A percentile compares a stretch with the other conserved stretches of the same genome.
Evolutionary conservation across 2,797 vertebrate genomes (phyloP).

Genomic region (Xenopus petersii): DNA sequence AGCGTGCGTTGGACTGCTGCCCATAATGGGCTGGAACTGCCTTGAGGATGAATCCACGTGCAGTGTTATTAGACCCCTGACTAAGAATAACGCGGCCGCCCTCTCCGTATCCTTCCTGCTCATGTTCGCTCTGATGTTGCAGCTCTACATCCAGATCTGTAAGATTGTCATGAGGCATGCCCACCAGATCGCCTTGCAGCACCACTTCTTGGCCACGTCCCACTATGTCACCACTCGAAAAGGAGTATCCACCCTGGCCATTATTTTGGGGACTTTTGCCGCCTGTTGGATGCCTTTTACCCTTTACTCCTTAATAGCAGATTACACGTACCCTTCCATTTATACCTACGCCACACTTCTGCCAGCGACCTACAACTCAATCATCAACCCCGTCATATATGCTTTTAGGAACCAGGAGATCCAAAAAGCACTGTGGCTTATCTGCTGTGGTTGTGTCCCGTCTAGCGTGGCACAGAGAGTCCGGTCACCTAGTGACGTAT

Average conservation of each 20-base stretch:
- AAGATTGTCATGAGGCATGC: constrained; percentile 97
- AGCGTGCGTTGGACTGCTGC: constrained; percentile 87
- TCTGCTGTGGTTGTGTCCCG: constrained; percentile 91
- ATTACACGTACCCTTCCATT: constrained; percentile 94
- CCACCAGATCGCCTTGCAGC: constrained; percentile 96
- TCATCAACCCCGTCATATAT: constrained; percentile 98
- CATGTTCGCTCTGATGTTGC: constrained; percentile 96
- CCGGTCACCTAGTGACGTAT: constrained; percentile 93
- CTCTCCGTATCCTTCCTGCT: constrained; percentile 94
- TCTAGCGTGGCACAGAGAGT: constrained; percentile 83
- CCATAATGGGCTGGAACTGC: constrained; percentile 94
- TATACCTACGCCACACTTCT: constrained; percentile 97
- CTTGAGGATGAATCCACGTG: constrained; percentile 88
- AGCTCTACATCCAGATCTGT: constrained; percentile 97
- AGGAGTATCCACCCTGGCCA: constrained; percentile 93
- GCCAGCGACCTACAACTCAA: constrained; percentile 96
- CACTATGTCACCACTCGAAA: constrained; percentile 97
- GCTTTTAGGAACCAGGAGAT: constrained; percentile 99
- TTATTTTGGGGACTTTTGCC: constrained; percentile 96
- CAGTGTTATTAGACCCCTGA: constrained; percentile 93
- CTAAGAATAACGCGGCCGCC: constrained; percentile 92
- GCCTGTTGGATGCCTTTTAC: constrained; percentile 99
- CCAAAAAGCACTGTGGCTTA: constrained; percentile 94
- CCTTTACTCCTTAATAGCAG: constrained; percentile 91
- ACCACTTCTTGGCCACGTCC: constrained; percentile 94